Evolutionary conservation across 2,113 vertebrate species (phyloP).

Genomic region (Acrocephalus arundinaceus): DNA sequence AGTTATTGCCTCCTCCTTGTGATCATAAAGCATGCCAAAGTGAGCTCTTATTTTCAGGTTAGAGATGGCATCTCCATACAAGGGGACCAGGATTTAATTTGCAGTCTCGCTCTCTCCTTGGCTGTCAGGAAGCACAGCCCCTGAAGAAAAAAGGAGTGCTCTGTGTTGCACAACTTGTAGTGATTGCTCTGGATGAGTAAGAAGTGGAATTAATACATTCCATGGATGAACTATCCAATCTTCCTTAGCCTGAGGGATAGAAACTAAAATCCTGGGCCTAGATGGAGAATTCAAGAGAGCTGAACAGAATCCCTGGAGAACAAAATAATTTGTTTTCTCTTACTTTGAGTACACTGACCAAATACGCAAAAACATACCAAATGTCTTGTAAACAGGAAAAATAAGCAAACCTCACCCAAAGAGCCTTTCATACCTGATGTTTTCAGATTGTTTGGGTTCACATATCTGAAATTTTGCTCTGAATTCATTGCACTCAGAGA

Average conservation of each 20-base stretch:
- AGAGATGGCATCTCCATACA: not conserved
- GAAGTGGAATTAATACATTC: conserved; percentile 47
- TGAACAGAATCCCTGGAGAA: not conserved
- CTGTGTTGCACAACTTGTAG: conserved; percentile 37
- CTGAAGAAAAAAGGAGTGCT: conserved; percentile 49
- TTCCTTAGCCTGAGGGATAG: conserved; percentile 58
- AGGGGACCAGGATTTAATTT: not conserved
- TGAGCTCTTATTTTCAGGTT: not conserved
- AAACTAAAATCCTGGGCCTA: conserved; percentile 41
- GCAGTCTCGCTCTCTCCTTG: not conserved
- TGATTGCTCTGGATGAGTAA: conserved; percentile 53
- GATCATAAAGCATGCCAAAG: not conserved
- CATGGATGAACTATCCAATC: conserved; percentile 41
- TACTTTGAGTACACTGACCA: not conserved
- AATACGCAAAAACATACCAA: not conserved
- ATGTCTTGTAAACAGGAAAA: not conserved
- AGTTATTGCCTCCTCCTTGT: not conserved
- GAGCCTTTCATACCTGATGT: not conserved
- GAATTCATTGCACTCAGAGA: not conserved
- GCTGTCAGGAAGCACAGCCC: not conserved
- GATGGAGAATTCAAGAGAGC: not conserved
- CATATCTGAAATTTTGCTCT: not conserved
- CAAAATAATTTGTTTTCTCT: not conserved
- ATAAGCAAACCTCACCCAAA: not conserved
- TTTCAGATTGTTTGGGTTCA: not conserved